Evolutionary conservation across 2,888 invertebrate species (phyloP).

Genomic region (Nomada fucata): DNA sequence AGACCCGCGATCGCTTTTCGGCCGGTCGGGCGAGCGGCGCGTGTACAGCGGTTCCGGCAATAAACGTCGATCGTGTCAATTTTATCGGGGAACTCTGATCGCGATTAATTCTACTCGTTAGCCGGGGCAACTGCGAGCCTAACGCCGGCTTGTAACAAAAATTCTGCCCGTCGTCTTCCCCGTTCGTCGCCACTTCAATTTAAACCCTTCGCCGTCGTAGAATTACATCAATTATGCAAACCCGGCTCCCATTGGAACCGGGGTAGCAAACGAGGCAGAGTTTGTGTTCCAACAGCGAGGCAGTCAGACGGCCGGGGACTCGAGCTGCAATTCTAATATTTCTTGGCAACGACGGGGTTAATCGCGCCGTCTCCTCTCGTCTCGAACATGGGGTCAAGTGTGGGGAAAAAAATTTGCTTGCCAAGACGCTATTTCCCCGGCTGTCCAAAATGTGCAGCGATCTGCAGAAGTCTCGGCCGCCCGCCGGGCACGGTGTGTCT

Average conservation of each 20-base stretch:
- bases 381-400: conserved; percentile 18
- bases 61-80: conserved; percentile 8
- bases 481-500: conserved; percentile 87
- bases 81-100: conserved; percentile 18
- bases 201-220: neutral
- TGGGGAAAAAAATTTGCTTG: conserved; percentile 71
- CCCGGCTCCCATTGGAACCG: conserved; percentile 3
- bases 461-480: conserved; percentile 87
- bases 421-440: conserved; percentile 87
- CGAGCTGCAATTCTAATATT: conserved; percentile 13
- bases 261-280: conserved; percentile 16
- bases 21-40: neutral
- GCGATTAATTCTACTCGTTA: neutral
- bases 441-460: conserved; percentile 88
- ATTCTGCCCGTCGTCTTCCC: neutral
- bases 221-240: conserved; percentile 34
- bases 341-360: conserved; percentile 43
- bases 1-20: conserved; percentile 60
- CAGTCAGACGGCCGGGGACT: neutral
- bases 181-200: conserved; percentile 6
- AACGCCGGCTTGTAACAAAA: neutral
- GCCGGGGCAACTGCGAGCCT: neutral
- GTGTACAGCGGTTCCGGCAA: neutral
- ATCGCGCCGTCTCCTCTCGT: conserved; percentile 29
- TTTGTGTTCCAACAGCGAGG: neutral